Conservation (phyloP, 2,797 vertebrate species). For the Vespertilio murinus region DNA sequence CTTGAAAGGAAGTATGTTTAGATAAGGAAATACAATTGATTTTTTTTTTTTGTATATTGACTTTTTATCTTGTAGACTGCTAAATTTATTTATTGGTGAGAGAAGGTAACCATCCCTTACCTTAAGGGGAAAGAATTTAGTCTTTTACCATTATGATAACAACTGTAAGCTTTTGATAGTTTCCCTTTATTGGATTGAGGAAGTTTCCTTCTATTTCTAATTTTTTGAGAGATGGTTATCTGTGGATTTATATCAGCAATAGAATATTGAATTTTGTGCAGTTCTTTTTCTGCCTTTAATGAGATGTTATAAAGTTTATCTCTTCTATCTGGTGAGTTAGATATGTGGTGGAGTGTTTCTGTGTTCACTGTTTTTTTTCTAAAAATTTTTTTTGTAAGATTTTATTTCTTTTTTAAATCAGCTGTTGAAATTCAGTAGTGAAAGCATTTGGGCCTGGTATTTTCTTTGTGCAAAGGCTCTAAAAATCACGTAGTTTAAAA, state of each 20-base stretch:
- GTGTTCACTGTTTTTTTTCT: not conserved
- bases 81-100: not conserved
- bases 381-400: conserved; percentile 6
- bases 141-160: not conserved
- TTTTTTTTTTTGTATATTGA: not conserved
- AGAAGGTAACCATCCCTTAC: not conserved
- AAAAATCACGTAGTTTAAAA: not conserved
- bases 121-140: not conserved
- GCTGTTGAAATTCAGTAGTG: not conserved
- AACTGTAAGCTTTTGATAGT: not conserved
- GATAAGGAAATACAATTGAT: not conserved
- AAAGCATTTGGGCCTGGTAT: not conserved
- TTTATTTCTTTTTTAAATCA: conserved; percentile 42
- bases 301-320: not conserved
- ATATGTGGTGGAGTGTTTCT: not conserved
- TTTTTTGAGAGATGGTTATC: not conserved
- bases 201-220: not conserved
- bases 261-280: not conserved
- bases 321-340: not conserved
- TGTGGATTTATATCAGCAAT: not conserved
- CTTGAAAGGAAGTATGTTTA: not conserved
- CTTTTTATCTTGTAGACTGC: not conserved
- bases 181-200: not conserved
- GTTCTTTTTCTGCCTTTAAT: not conserved
- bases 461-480: conserved; percentile 20